Evolutionary conservation across 2,888 invertebrate genomes (phyloP).

Genomic region (Drosophila histrio): DNA sequence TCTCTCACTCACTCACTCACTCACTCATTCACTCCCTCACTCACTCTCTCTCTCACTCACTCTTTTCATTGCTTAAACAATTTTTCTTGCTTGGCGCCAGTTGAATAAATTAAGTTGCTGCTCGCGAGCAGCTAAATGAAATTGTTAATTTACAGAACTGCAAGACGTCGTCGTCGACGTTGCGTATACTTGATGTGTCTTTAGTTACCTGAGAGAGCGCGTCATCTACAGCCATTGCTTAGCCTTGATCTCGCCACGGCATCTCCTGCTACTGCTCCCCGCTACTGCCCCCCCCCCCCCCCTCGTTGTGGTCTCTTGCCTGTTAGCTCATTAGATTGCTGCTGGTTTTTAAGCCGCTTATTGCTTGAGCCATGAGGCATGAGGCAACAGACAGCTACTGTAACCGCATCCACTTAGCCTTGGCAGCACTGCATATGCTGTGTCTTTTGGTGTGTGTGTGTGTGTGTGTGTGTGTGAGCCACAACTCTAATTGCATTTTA

Average conservation of each 20-base stretch:
- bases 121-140: slow-evolving; percentile 64
- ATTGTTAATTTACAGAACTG: slow-evolving; percentile 69
- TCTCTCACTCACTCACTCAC: background rate
- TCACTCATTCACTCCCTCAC: background rate
- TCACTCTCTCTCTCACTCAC: background rate
- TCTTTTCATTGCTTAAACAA: slow-evolving; percentile 45
- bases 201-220: slow-evolving; percentile 51
- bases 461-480: slow-evolving; percentile 5
- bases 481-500: slow-evolving; percentile 70
- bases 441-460: background rate
- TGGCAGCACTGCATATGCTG: slow-evolving; percentile 40
- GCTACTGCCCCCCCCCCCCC: background rate
- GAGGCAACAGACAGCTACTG: slow-evolving; percentile 10
- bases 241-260: slow-evolving; percentile 53
- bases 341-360: slow-evolving; percentile 69
- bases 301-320: slow-evolving; percentile 6
- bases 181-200: slow-evolving; percentile 72
- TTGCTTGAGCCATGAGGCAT: slow-evolving; percentile 25
- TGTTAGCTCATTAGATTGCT: slow-evolving; percentile 57
- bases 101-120: slow-evolving; percentile 74
- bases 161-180: slow-evolving; percentile 23
- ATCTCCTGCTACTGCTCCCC: background rate
- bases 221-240: slow-evolving; percentile 28
- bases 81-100: slow-evolving; percentile 66
- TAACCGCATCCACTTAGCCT: slow-evolving; percentile 34